These are phyloP conservation scores for Strongylocentrotus purpuratus DNA, from an alignment of 35 echinoderm and acorn worm genomes.

Conservation along the genomic window DNA sequence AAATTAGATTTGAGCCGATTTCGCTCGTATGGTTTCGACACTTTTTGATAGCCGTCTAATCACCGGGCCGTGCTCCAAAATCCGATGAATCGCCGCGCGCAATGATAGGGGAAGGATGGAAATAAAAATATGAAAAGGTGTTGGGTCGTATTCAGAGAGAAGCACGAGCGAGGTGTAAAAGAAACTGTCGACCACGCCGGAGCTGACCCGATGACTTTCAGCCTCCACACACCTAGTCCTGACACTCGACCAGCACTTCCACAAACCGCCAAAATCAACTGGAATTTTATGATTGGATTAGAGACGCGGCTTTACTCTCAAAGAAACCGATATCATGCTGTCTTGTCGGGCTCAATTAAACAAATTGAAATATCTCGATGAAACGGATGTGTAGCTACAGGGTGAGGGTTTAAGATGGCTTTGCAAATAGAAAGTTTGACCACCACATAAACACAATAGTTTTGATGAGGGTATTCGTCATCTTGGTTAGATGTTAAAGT, in stretches of 20 bases:
- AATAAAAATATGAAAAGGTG: neutral
- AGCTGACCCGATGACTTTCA: neutral
- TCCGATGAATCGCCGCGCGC: neutral
- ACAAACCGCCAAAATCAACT: conserved; percentile 18
- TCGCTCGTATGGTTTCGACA: conserved; percentile 31
- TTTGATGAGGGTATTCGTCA: neutral
- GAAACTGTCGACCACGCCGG: neutral
- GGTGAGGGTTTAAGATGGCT: neutral
- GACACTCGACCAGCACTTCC: neutral
- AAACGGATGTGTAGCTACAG: neutral
- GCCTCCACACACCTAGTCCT: neutral
- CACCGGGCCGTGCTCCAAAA: conserved; percentile 23
- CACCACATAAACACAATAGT: neutral
- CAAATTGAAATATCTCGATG: conserved; percentile 35
- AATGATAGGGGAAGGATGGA: neutral
- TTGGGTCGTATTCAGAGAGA: neutral
- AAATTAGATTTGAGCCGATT: conserved; percentile 39
- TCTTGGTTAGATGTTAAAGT: neutral
- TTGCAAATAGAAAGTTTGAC: conserved; percentile 10
- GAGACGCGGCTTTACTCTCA: neutral
- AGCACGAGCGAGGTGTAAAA: neutral
- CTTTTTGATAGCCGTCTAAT: conserved; percentile 43
- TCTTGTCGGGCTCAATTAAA: conserved; percentile 17
- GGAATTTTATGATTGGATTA: conserved; percentile 18
- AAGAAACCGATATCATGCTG: conserved; percentile 30